Evolutionary conservation across 2,888 invertebrate species (phyloP).

Genomic region (Tachina grossa): DNA sequence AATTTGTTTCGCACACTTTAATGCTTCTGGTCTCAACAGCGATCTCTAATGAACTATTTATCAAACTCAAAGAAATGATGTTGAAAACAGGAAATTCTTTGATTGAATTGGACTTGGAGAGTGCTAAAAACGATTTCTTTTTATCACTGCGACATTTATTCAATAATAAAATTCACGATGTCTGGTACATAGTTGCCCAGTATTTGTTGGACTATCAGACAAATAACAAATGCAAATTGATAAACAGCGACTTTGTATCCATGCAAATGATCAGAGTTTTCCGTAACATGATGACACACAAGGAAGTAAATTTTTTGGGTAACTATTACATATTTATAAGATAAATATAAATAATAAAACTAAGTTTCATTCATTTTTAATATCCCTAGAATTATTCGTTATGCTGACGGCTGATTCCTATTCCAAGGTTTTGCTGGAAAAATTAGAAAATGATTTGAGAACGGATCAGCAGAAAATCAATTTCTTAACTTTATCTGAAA

Average conservation of each 20-base stretch:
- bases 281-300: constrained; percentile 78
- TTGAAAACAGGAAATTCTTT: constrained; percentile 69
- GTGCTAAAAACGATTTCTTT: constrained; percentile 78
- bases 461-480: constrained; percentile 80
- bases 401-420: constrained; percentile 79
- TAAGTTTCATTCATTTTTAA: background rate
- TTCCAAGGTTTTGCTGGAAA: constrained; percentile 75
- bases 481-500: constrained; percentile 80
- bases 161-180: constrained; percentile 80
- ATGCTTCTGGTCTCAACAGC: constrained; percentile 76
- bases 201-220: constrained; percentile 79
- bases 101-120: constrained; percentile 72
- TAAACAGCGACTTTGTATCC: constrained; percentile 77
- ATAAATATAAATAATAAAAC: background rate
- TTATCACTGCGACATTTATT: constrained; percentile 78
- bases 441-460: constrained; percentile 78
- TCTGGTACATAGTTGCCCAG: constrained; percentile 80
- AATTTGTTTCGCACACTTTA: constrained; percentile 79
- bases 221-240: constrained; percentile 74
- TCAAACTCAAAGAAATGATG: constrained; percentile 72
- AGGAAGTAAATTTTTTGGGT: constrained; percentile 81
- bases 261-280: constrained; percentile 79
- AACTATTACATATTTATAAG: constrained; percentile 27
- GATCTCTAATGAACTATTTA: constrained; percentile 75
- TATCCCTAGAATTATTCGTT: constrained; percentile 77